Evolutionary conservation across 2,113 vertebrate species (phyloP), one percentile per base, ranked within the genome.

Genomic region (Haemorhous mexicanus): DNA sequence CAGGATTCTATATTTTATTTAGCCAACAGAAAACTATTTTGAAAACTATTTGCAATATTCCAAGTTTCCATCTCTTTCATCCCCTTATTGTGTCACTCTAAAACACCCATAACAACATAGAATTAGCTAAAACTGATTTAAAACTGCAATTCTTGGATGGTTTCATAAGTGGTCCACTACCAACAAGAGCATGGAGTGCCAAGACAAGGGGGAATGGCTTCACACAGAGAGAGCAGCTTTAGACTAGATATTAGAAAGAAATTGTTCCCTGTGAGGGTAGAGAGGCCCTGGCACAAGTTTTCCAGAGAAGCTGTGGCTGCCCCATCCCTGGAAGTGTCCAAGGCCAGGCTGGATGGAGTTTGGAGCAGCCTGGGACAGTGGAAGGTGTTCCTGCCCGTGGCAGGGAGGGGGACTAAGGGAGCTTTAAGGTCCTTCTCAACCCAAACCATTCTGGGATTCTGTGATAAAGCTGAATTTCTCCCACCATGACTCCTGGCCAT

Each of bases 81-180:
- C 14, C 9, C 30, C 7, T 30, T 69, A 47, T 47, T 32, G 13
- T 2, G 16, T 41, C 12, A 32, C 53, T 72, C 53, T 76, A 58
- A 27, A 83, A 53, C 19, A 52, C 7, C 21, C 17, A 3, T 16
- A n/a, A 41, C 11, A 81, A 56, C 0, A 27, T 0, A 9, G 2
- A 62, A n/a, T 30, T 27, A 16, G 10, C 22, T 39, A 59, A 53
- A 67, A 43, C 10, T 39, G 17, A 9, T 69, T 63, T 22, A 28
- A 89, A 89, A 52, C 6, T 16, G 19, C 32, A 26, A 2, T 55
- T 84, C 28, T 46, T 12, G 18, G 10, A 37, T 20, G 11, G 41
- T 55, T 46, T 66, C 17, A 43, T 23, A 35, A 33, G 28, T 37
- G 21, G 39, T 59, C 30, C 43, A 43, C 28, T 47, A 46, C 18